These are phyloP conservation scores for Ceratotherium simum DNA, from an alignment of 2,113 vertebrate genomes.

Conservation along the genomic window DNA sequence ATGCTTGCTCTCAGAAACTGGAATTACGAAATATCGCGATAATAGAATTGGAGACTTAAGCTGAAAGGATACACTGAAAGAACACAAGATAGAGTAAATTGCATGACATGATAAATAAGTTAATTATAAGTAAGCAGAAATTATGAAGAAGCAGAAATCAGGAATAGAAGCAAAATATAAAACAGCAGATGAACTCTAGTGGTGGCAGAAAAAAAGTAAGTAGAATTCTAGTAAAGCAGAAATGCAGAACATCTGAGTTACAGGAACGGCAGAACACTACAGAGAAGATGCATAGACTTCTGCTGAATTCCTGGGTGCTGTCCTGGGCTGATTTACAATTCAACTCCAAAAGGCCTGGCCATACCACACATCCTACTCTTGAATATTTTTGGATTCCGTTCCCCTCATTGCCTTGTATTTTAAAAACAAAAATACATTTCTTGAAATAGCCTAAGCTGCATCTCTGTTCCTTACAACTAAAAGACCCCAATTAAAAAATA, in stretches of 20 bases:
- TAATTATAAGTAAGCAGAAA: background rate
- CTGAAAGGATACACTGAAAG: background rate
- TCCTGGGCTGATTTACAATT: background rate
- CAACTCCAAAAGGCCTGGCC: background rate
- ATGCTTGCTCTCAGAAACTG: background rate
- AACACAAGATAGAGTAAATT: background rate
- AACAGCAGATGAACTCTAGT: background rate
- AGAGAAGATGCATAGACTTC: background rate
- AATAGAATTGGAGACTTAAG: background rate
- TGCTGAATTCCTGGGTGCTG: background rate
- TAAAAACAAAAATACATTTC: slow-evolving; percentile 47
- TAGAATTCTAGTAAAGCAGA: background rate
- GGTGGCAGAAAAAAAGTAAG: background rate
- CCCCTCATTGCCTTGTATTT: background rate
- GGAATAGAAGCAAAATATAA: background rate
- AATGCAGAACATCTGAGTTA: background rate
- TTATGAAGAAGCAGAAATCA: background rate
- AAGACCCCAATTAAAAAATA: background rate
- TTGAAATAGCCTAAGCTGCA: background rate
- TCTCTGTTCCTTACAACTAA: background rate
- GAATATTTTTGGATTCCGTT: background rate
- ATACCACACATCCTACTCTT: background rate
- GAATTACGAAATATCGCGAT: background rate
- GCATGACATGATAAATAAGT: background rate
- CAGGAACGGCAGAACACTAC: background rate